phyloP scores from a whole-genome alignment of 2,888 invertebrate genomes.

The Chorisops tibialis region DNA sequence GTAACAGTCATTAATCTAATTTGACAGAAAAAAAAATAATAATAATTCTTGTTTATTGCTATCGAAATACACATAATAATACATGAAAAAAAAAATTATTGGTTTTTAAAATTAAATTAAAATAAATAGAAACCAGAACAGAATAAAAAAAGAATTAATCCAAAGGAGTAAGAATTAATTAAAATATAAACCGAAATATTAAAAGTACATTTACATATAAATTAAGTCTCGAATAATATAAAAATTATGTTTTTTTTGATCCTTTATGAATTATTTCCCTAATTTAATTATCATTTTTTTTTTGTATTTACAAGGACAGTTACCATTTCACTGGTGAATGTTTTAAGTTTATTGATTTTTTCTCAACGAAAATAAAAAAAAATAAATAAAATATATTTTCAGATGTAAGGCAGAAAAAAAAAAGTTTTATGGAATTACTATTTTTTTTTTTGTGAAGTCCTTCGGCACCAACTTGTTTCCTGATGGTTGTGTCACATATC shows the following conservation, averaged over 20 bases:
- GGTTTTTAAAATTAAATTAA: not conserved
- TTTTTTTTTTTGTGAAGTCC: constrained; percentile 3
- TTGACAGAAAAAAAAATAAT: too few species aligned
- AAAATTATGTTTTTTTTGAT: not conserved
- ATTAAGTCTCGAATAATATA: not conserved
- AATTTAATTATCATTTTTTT: not conserved
- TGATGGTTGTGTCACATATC: too few species aligned
- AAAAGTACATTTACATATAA: too few species aligned
- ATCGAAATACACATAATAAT: not conserved
- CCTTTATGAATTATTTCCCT: not conserved
- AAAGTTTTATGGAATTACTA: not conserved
- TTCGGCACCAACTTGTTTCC: constrained; percentile 15
- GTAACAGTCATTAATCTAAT: too few species aligned
- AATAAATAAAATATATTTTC: too few species aligned
- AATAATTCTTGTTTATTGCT: constrained; percentile 8
- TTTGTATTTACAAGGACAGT: not conserved
- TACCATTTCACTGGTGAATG: not conserved
- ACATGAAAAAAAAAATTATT: not conserved
- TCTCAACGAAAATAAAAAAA: not conserved
- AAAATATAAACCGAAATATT: too few species aligned
- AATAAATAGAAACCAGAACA: not conserved
- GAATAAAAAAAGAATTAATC: not conserved
- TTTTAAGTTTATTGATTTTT: not conserved
- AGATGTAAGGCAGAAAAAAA: too few species aligned
- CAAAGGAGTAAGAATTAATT: too few species aligned